Base-by-base conservation (phyloP, 2,113 vertebrate genomes). In the rat (Rattus norvegicus) region DNA sequence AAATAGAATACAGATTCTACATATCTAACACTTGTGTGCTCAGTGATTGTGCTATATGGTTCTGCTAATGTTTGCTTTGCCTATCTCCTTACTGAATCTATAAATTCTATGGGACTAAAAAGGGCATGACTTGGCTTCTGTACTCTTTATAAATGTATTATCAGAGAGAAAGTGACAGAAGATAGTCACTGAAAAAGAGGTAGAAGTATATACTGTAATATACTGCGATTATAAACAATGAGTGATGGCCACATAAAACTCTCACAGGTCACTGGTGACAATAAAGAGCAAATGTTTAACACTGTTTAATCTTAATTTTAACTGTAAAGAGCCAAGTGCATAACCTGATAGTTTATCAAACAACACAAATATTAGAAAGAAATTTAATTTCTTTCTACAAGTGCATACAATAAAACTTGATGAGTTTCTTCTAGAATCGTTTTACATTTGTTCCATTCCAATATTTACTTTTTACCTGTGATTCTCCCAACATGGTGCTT, bases 271-370 rank as follows among this genome's bases (percentile, higher is more conserved):
- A 49, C 26, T 70, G n/a, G 36, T 84, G 0, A 59, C n/a, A 91
- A 47, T 76, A 54, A 90, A 26, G 24, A 80, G 76, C 28, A 67
- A 49, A 75, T n/a, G 59, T 90, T 84, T 69, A 93, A 63, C 70
- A 20, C 14, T 77, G 7, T 79, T 72, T 94, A 19, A 75, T 52
- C 79, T 73, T 92, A 28, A 70, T 92, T 67, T 93, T 65, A 91
- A 56, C 54, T 90, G 9, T 77, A 70, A 88, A 83, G 56, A 69
- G 5, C 12, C 10, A 36, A 13, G 0, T 19, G 6, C 56, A 54
- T 0, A 28, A 54, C 2, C 5, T 65, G 33, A 20, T 22, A 81
- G 56, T 33, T 84, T 72, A 88, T 54, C 56, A 39, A 63, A 63
- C 30, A 80, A 17, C 5, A 47, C 26, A 16, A 69, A 30, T 69